Base-by-base conservation (phyloP, 2,797 vertebrate genomes). In the Denticeps clupeoides region DNA sequence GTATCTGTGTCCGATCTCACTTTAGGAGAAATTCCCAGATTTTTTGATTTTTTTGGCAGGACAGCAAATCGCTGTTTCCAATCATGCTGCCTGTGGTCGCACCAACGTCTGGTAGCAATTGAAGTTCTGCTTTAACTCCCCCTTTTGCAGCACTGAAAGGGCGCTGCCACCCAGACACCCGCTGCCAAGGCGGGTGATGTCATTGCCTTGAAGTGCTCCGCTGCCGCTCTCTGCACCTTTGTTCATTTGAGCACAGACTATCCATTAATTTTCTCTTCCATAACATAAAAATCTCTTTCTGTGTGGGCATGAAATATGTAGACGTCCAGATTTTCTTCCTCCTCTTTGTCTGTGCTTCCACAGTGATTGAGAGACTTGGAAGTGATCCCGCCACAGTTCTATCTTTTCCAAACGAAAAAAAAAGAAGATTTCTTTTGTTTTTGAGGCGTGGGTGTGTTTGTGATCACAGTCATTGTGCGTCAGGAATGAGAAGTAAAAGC, bases 51-150 rank as follows among this genome's bases (percentile, higher is more conserved):
- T 5, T 57, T 42, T 51, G n/a, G 46, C 52, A 45, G 55, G 51
- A 56, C 60, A 58, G 43, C 6, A 25, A 28, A 45, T 49, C 26
- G 26, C 67, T 72, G 67, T 51, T 65, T 66, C 63, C 56, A 64
- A 68, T 71, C 64, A 67, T 35, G 35, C 58, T 25, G 60, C 67
- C 60, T 67, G 63, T 65, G 64, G 60, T 65, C 49, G 45, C 49
- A 32, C 52, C 49, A 49, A 24, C 51, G 45, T 63, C 63, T 69
- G 67, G 59, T 59, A 68, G 51, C 55, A 62, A 67, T 72, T 53
- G 33, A 60, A 52, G 32, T 29, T 32, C 45, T 60, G 52, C 60
- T 70, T 64, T 49, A 64, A 61, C 47, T 54, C 49, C 40, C 45
- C 21, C 21, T 13, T 47, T 7, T 24, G 45, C 16, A 27, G 12